These are phyloP conservation scores for Diogma glabrata DNA, from an alignment of 2,888 invertebrate genomes.

Conservation along the genomic window DNA sequence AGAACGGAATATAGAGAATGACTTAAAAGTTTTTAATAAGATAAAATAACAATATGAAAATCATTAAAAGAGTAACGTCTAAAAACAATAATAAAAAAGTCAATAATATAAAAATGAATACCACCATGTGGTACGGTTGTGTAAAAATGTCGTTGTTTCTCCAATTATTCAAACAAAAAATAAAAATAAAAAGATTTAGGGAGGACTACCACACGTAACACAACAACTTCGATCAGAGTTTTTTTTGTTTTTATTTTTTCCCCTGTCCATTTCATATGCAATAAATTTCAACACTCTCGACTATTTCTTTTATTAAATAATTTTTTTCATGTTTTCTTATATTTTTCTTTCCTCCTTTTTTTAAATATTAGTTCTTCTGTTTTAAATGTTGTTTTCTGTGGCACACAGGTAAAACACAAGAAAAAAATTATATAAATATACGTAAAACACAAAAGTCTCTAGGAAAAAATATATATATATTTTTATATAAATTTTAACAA, in stretches of 20 bases:
- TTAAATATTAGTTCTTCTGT: slow-evolving; percentile 3
- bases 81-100: no score
- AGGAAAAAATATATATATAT: slow-evolving; percentile 9
- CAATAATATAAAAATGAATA: no score
- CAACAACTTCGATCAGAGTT: background rate
- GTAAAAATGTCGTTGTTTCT: no score
- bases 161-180: no score
- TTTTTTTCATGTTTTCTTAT: background rate
- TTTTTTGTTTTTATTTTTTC: background rate
- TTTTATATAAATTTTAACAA: slow-evolving; percentile 4
- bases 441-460: slow-evolving; percentile 11
- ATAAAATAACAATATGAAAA: no score
- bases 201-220: slow-evolving; percentile 5
- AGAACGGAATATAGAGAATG: no score
- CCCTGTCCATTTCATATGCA: no score
- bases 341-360: background rate
- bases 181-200: slow-evolving; percentile 2
- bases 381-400: slow-evolving; percentile 3
- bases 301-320: no score
- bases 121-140: no score
- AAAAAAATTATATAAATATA: no score
- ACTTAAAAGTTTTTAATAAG: no score
- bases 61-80: no score
- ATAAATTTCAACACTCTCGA: slow-evolving; percentile 8
- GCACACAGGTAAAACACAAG: slow-evolving; percentile 10